These are phyloP conservation scores for Ormyrus labotus DNA, from an alignment of 2,888 invertebrate species.

Conservation along the genomic window DNA sequence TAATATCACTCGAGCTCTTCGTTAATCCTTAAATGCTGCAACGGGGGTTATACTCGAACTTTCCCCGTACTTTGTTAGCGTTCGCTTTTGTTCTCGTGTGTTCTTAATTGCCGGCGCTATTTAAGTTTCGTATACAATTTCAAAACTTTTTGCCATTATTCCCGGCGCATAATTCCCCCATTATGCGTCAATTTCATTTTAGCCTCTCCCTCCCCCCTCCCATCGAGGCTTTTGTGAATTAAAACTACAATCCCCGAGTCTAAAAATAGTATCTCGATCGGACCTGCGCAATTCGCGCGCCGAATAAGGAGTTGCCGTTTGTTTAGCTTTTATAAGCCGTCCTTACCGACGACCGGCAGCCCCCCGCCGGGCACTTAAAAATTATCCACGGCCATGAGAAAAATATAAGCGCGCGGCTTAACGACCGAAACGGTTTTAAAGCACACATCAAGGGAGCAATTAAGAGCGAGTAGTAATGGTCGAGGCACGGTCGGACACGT, in stretches of 20 bases:
- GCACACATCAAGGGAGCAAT: neutral
- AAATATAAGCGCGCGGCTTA: neutral
- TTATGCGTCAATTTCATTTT: no score
- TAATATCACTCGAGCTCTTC: constrained; percentile 1
- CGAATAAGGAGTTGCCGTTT: no score
- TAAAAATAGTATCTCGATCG: no score
- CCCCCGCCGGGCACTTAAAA: no score
- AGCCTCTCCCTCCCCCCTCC: no score
- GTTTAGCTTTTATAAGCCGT: no score
- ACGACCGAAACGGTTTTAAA: neutral
- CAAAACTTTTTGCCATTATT: neutral
- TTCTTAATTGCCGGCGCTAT: constrained; percentile 10
- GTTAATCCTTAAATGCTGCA: neutral
- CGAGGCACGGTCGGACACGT: neutral
- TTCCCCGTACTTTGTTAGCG: constrained; percentile 9
- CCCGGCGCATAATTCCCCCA: neutral
- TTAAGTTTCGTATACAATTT: constrained; percentile 1
- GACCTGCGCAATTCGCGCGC: no score
- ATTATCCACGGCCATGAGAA: no score
- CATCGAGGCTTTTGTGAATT: no score
- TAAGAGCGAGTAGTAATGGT: constrained; percentile 29
- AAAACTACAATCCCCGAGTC: no score
- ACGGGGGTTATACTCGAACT: constrained; percentile 1
- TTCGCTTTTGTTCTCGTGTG: constrained; percentile 11
- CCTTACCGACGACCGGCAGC: no score